Evolutionary conservation across 2,113 vertebrate species (phyloP).

Genomic region (Hipposideros armiger): DNA sequence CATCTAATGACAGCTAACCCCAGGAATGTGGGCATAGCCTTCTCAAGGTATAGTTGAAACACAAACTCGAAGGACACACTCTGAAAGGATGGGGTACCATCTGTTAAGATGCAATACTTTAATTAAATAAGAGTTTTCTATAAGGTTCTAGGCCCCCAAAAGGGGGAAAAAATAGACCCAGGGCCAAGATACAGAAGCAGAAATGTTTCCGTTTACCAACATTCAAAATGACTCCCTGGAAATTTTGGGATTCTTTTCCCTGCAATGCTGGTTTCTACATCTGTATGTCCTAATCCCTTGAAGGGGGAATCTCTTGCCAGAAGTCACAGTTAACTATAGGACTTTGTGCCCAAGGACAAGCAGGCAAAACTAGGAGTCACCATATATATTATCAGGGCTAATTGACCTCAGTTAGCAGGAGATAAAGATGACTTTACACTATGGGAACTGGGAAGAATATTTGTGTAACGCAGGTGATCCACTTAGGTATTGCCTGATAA

Average conservation of each 20-base stretch:
- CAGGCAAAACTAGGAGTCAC: neutral
- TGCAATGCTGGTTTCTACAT: neutral
- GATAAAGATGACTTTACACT: neutral
- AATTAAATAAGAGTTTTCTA: neutral
- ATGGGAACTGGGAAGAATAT: neutral
- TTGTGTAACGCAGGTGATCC: neutral
- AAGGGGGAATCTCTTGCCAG: neutral
- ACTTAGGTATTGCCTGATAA: neutral
- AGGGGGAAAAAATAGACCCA: neutral
- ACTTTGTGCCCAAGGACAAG: neutral
- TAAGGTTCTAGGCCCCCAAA: rapidly evolving
- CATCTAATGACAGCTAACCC: neutral
- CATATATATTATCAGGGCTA: neutral
- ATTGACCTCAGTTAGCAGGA: neutral
- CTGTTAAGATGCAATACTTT: neutral
- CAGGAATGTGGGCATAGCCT: neutral
- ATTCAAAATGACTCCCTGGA: neutral
- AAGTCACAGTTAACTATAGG: neutral
- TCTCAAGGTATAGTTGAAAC: neutral
- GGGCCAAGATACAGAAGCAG: neutral
- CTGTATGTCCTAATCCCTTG: neutral
- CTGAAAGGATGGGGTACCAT: neutral
- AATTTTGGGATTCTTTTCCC: neutral
- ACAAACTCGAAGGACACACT: neutral
- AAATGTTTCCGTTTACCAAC: neutral